Percentiles rank a stretch among this genome's conserved stretches.
Evolutionary conservation across 2,797 vertebrate genomes (phyloP).

Genomic region (Neosilurus mollespiculum): DNA sequence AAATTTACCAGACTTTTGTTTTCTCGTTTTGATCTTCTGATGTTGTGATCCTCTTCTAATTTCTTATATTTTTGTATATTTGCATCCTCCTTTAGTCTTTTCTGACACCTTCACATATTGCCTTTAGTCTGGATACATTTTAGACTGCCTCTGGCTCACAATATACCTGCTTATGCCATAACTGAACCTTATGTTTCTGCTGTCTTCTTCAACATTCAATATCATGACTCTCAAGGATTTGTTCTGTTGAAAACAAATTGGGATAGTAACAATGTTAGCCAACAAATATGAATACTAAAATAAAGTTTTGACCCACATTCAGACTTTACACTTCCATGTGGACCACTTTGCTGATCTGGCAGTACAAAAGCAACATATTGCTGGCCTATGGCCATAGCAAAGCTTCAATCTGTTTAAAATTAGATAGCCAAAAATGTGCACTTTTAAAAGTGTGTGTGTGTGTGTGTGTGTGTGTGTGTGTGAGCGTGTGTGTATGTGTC

Average conservation of each 20-base stretch:
- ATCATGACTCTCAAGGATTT: not conserved
- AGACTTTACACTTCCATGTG: constrained; percentile 1
- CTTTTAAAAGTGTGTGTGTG: not conserved
- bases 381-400: constrained; percentile 42
- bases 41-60: too few relatives aligned
- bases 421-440: constrained; percentile 40
- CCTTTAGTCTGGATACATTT: not conserved
- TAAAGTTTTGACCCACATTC: not conserved
- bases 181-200: not conserved
- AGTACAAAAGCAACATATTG: constrained; percentile 42
- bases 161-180: not conserved
- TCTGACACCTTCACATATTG: not conserved
- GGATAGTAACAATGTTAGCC: not conserved
- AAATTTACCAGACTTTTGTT: too few relatives aligned
- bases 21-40: too few relatives aligned
- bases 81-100: too few relatives aligned
- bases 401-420: constrained; percentile 54
- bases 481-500: too few relatives aligned
- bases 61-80: too few relatives aligned
- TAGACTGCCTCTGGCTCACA: not conserved
- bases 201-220: not conserved
- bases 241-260: not conserved
- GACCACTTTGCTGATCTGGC: constrained; percentile 12
- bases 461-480: not conserved
- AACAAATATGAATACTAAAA: not conserved